phyloP scores from a whole-genome alignment of 2,113 vertebrate genomes.

The Electrona antarctica region DNA sequence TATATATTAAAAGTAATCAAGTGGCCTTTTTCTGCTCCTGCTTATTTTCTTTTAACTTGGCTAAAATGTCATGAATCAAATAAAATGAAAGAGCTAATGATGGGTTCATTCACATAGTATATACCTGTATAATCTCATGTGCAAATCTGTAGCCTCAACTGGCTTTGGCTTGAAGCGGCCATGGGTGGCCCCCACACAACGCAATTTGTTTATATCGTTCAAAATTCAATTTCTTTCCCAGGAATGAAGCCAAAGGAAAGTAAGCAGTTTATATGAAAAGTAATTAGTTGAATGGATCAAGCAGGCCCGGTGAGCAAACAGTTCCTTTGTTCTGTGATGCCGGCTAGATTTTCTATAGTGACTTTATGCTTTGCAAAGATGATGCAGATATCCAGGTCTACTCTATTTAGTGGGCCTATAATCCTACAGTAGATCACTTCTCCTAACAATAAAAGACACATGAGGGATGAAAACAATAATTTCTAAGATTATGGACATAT shows the following conservation, averaged over 20 bases:
- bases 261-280: slow-evolving; percentile 75
- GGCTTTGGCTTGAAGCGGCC: slow-evolving; percentile 50
- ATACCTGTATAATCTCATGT: no score
- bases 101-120: no score
- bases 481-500: neutral
- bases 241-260: slow-evolving; percentile 74
- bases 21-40: neutral
- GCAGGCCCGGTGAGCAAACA: slow-evolving; percentile 58
- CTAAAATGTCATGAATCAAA: no score
- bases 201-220: slow-evolving; percentile 76
- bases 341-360: slow-evolving; percentile 56
- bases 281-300: slow-evolving; percentile 76
- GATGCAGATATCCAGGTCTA: slow-evolving; percentile 25
- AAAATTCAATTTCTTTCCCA: slow-evolving; percentile 78
- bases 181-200: slow-evolving; percentile 27
- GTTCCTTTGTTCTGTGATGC: slow-evolving; percentile 52
- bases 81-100: no score
- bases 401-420: slow-evolving; percentile 7
- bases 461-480: slow-evolving; percentile 8
- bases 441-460: slow-evolving; percentile 10
- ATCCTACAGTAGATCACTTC: slow-evolving; percentile 34
- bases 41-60: no score
- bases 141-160: neutral
- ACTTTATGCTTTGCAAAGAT: slow-evolving; percentile 47
- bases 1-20: neutral